These are phyloP conservation scores for Biston stratarius DNA, from an alignment of 2,888 invertebrate species.

Conservation along the genomic window DNA sequence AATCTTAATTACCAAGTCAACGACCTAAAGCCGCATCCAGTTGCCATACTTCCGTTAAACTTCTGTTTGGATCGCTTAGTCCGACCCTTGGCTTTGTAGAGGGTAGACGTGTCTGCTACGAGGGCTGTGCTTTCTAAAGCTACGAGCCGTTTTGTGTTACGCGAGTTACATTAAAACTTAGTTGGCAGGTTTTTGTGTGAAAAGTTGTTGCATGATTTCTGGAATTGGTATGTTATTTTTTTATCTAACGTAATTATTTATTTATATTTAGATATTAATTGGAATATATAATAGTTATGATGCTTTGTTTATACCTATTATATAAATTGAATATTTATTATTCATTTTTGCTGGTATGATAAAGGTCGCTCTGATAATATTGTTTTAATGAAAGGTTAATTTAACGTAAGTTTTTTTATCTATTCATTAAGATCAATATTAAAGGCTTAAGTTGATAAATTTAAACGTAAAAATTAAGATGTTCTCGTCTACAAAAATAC, in stretches of 20 bases:
- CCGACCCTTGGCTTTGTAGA: conserved; percentile 23
- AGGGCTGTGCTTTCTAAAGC: conserved; percentile 4
- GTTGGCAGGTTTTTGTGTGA: conserved; percentile 28
- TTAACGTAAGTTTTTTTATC: not conserved
- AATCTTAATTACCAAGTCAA: conserved; percentile 27
- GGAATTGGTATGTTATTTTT: conserved; percentile 27
- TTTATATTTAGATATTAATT: not conserved
- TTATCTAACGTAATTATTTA: not conserved
- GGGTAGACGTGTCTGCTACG: conserved; percentile 25
- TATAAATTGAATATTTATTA: not conserved
- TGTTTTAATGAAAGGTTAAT: not conserved
- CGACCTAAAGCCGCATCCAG: conserved; percentile 31
- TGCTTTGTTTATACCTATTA: not conserved
- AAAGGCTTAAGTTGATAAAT: too few species aligned
- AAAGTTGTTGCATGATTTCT: conserved; percentile 17
- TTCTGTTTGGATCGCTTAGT: conserved; percentile 28
- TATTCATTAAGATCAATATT: not conserved
- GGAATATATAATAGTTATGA: not conserved
- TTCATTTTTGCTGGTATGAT: not conserved
- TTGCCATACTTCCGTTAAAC: conserved; percentile 20
- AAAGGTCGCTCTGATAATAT: not conserved
- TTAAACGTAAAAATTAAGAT: too few species aligned
- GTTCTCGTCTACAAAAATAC: too few species aligned
- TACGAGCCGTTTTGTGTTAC: conserved; percentile 15
- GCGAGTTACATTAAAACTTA: conserved; percentile 25